phyloP scores from a whole-genome alignment of 2,113 vertebrate genomes.

The Strix aluco region DNA sequence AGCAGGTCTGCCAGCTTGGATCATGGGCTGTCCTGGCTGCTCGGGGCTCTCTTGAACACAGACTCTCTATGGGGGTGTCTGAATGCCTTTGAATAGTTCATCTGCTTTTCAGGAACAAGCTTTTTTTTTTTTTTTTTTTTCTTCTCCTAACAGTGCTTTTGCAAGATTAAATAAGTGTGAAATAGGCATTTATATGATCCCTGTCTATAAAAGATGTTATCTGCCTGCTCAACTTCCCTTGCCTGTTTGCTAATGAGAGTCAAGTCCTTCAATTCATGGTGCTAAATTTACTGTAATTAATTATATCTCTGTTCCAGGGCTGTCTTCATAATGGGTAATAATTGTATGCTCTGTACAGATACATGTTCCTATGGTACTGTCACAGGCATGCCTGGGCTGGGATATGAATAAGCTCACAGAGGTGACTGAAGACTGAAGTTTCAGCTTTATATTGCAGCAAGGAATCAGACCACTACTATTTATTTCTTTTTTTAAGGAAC shows the following conservation, averaged over 20 bases:
- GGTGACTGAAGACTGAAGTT: background rate
- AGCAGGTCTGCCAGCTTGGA: background rate
- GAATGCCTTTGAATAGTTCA: background rate
- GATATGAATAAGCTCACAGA: background rate
- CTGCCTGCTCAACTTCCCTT: background rate
- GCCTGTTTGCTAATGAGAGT: conserved; percentile 7
- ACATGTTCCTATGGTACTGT: background rate
- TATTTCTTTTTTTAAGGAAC: background rate
- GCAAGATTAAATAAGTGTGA: background rate
- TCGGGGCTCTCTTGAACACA: background rate
- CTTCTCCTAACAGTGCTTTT: background rate
- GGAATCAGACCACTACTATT: background rate
- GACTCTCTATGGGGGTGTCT: background rate
- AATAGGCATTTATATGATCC: background rate
- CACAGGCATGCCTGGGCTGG: background rate
- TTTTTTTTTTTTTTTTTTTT: no score
- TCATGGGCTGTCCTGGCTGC: background rate
- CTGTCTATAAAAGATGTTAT: background rate
- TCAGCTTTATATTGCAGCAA: background rate
- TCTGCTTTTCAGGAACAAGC: background rate
- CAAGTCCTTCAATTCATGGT: background rate
- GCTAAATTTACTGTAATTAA: conserved; percentile 35
- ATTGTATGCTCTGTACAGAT: background rate
- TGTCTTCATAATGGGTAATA: background rate
- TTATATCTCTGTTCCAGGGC: background rate